Conservation (phyloP, 2,888 invertebrate genomes). For the Trichogramma evanescens region DNA sequence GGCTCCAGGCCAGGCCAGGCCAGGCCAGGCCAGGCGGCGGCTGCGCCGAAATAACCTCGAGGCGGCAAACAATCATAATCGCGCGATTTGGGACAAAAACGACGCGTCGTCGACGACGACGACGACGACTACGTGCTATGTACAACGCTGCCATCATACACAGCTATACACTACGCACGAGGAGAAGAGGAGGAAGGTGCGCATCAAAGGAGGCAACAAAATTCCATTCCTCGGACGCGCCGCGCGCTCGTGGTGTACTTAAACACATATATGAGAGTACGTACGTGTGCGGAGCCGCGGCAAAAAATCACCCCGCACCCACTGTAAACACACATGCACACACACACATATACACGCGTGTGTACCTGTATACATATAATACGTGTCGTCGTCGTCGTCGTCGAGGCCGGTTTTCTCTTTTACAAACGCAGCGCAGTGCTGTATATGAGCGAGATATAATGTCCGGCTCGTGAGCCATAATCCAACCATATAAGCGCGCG, state of each 20-base stretch:
- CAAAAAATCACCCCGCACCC: slow-evolving; percentile 9
- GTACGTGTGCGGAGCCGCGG: background rate
- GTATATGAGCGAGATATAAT: background rate
- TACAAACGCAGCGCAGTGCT: background rate
- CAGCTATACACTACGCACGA: background rate
- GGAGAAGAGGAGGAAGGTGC: background rate
- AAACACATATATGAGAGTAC: too few species aligned
- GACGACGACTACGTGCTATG: too few species aligned
- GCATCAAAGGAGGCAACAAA: slow-evolving; percentile 13
- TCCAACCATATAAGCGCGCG: background rate
- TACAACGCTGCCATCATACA: background rate
- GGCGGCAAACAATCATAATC: slow-evolving; percentile 9
- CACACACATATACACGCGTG: slow-evolving; percentile 2
- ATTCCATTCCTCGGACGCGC: slow-evolving; percentile 15
- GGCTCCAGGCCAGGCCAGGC: too few species aligned
- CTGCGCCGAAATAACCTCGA: background rate
- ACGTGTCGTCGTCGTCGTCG: background rate
- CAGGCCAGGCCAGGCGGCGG: too few species aligned
- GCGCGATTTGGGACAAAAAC: too few species aligned
- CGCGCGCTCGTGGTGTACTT: too few species aligned
- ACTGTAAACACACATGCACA: background rate
- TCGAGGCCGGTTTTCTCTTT: background rate
- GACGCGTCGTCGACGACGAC: too few species aligned
- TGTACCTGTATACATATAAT: slow-evolving; percentile 7
- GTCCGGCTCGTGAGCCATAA: background rate